Conservation (phyloP, 1,140 invertebrate genomes). For the Holcopasites calliopsidis region DNA sequence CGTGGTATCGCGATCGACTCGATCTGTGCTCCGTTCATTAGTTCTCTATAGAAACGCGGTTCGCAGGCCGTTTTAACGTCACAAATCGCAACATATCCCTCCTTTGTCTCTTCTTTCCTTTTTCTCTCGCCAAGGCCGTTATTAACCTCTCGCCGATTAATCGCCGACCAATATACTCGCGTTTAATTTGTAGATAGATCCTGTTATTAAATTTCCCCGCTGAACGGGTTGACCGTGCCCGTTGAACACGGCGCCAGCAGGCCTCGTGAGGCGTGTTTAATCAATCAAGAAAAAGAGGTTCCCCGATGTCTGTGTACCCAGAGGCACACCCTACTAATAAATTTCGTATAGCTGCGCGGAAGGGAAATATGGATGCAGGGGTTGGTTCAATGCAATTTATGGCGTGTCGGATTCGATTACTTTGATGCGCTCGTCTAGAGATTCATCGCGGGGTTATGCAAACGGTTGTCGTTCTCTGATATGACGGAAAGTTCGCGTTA, state of each 20-base stretch:
- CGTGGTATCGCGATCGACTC: constrained; percentile 21
- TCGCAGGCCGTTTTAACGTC: neutral
- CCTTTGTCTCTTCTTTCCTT: neutral
- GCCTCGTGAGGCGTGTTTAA: constrained; percentile 16
- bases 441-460: constrained; percentile 8
- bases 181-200: constrained; percentile 24
- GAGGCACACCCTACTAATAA: constrained; percentile 40
- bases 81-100: no score
- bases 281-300: constrained; percentile 37
- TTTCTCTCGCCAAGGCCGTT: neutral
- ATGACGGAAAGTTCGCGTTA: neutral
- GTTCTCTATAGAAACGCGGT: neutral
- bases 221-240: neutral
- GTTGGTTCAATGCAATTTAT: constrained; percentile 28
- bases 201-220: constrained; percentile 25
- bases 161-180: neutral
- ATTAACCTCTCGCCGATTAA: neutral
- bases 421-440: constrained; percentile 5
- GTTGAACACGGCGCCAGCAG: neutral
- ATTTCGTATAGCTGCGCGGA: constrained; percentile 23
- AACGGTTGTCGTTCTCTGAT: constrained; percentile 22
- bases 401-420: constrained; percentile 39
- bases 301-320: constrained; percentile 12
- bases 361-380: neutral
- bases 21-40: constrained; percentile 15